Percentiles rank a stretch among this genome's conserved stretches.
These are phyloP conservation scores for Agrotis segetum DNA, from an alignment of 2,888 invertebrate genomes.

Conservation along the genomic window DNA sequence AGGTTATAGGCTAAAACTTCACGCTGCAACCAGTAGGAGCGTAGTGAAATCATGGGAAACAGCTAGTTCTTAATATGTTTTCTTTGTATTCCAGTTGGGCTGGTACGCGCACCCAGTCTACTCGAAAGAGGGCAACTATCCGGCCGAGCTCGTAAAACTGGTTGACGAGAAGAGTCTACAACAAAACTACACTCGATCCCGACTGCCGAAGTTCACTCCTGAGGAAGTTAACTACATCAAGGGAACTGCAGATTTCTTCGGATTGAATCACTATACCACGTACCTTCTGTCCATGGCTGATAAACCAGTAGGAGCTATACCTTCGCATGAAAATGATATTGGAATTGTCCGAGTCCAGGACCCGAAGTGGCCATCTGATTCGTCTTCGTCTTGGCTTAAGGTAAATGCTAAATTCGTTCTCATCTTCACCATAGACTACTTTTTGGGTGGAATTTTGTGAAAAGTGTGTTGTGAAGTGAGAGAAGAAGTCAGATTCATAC, in stretches of 20 bases:
- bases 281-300: constrained; percentile 86
- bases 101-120: constrained; percentile 91
- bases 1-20: too few species aligned
- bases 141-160: constrained; percentile 87
- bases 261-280: constrained; percentile 88
- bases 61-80: not conserved
- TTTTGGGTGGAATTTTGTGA: too few species aligned
- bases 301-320: constrained; percentile 83
- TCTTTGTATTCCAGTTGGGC: constrained; percentile 80
- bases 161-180: constrained; percentile 89
- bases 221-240: constrained; percentile 86
- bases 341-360: constrained; percentile 91
- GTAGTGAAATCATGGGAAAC: too few species aligned
- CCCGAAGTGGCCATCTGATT: constrained; percentile 91
- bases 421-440: too few species aligned
- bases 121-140: constrained; percentile 90
- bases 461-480: too few species aligned
- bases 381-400: constrained; percentile 91
- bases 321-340: constrained; percentile 92
- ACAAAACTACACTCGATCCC: constrained; percentile 90
- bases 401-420: constrained; percentile 72
- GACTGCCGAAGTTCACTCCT: constrained; percentile 90
- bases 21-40: too few species aligned
- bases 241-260: constrained; percentile 89
- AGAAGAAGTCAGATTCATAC: too few species aligned